phyloP scores from a whole-genome alignment of 2,113 vertebrate species.

The Oryzias woworae region DNA sequence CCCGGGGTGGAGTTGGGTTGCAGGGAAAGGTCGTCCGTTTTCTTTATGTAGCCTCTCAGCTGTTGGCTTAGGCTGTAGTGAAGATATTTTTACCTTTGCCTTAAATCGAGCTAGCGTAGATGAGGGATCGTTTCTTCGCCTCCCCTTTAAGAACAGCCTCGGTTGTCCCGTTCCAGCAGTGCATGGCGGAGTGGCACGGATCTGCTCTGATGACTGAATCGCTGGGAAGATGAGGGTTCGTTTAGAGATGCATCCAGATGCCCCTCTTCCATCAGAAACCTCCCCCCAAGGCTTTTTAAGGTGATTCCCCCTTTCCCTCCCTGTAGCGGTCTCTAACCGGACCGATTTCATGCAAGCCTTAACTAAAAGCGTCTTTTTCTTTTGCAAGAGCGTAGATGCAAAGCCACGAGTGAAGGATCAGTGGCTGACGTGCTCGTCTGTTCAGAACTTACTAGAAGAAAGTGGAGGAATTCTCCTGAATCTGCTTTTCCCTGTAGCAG shows the following conservation, averaged over 20 bases:
- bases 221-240: background rate
- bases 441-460: too few relatives aligned
- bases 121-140: slow-evolving; percentile 51
- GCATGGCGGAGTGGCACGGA: slow-evolving; percentile 11
- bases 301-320: slow-evolving; percentile 9
- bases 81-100: slow-evolving; percentile 66
- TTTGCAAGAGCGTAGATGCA: slow-evolving; percentile 43
- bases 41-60: slow-evolving; percentile 35
- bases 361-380: slow-evolving; percentile 47
- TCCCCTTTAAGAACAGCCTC: slow-evolving; percentile 39
- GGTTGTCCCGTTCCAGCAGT: background rate
- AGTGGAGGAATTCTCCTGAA: too few relatives aligned
- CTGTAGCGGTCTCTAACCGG: slow-evolving; percentile 13
- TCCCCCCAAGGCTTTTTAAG: background rate
- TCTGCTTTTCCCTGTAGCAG: too few relatives aligned
- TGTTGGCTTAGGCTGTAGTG: slow-evolving; percentile 38
- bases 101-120: slow-evolving; percentile 70
- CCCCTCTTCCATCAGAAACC: background rate
- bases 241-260: background rate
- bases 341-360: slow-evolving; percentile 70
- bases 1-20: slow-evolving; percentile 5
- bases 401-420: background rate
- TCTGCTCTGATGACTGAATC: background rate
- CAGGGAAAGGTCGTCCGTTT: slow-evolving; percentile 29
- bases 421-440: background rate